Percentiles rank a stretch among this genome's conserved stretches.
Conservation (phyloP, 2,888 invertebrate genomes). For the Sinopyrophorus schimmeli region DNA sequence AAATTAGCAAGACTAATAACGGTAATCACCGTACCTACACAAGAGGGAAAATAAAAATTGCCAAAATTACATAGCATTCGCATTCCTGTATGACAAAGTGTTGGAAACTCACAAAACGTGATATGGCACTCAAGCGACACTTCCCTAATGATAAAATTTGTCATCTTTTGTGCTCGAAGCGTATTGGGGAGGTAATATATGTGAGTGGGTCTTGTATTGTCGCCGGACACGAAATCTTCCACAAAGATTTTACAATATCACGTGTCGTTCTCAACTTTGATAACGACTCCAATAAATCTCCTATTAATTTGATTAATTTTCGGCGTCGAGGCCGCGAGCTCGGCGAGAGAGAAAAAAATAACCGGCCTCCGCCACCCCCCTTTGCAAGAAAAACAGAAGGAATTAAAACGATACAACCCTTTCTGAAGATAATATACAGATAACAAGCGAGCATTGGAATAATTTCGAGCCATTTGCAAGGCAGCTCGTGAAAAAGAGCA, state of each 20-base stretch:
- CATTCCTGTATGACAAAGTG: slow-evolving; percentile 46
- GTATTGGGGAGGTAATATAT: slow-evolving; percentile 49
- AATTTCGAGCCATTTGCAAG: slow-evolving; percentile 43
- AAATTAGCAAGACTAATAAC: slow-evolving; percentile 42
- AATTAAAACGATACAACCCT: slow-evolving; percentile 49
- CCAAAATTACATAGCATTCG: slow-evolving; percentile 45
- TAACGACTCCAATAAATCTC: slow-evolving; percentile 13
- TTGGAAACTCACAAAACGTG: slow-evolving; percentile 43
- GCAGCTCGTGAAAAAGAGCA: slow-evolving; percentile 44
- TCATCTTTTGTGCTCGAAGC: slow-evolving; percentile 49
- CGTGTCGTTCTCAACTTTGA: slow-evolving; percentile 25
- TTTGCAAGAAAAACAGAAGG: slow-evolving; percentile 46
- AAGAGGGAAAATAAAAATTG: slow-evolving; percentile 43
- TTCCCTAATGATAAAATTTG: slow-evolving; percentile 49
- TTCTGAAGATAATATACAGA: slow-evolving; percentile 48
- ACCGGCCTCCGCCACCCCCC: too few species aligned
- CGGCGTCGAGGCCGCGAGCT: not conserved
- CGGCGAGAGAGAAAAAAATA: slow-evolving; percentile 11
- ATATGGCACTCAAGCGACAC: slow-evolving; percentile 46
- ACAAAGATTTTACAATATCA: slow-evolving; percentile 30
- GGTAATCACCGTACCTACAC: slow-evolving; percentile 42
- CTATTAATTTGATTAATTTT: not conserved
- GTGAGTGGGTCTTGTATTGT: slow-evolving; percentile 42
- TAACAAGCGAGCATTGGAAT: slow-evolving; percentile 47
- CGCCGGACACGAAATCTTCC: slow-evolving; percentile 42